Base-by-base conservation (phyloP, 2,888 invertebrate species). In the Rhingia rostrata region DNA sequence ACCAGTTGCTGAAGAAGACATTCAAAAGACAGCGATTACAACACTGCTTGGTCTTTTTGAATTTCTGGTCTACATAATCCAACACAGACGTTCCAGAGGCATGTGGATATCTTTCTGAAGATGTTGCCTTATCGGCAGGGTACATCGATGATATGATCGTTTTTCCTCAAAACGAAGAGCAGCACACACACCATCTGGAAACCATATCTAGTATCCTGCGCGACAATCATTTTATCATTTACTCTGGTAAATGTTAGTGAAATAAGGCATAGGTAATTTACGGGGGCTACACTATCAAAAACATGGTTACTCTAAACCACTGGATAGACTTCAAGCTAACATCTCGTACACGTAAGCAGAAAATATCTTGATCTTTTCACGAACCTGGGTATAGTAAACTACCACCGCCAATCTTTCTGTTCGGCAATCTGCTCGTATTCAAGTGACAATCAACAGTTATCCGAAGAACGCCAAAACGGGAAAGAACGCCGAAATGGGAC, bases 31-130 rank as follows among this genome's bases (percentile, higher is more conserved):
- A 4, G 37, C 37, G 4, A 7, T 54, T 4, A 54, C 37, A 1
- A 54, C 35, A 22, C 54, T 37, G 0, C 22, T 47, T 22, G 47
- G 47, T 1, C 47, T 47, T 3, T 47, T 33, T 3, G 32, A 53
- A 53, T 32, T 53, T 22, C 30, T n/a, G 51, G 51, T 32, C 51
- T 51, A n/a, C 58, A 39, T 10, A 58, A 58, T 41, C 41, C n/a
- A 39, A n/a, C 58, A 10, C 54, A 54, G 54, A 54, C 54, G 37
- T 54, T 54, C 3, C 37, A 54, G 14, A n/a, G 54, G 22, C 14
- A 37, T 4, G 22, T 54, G 37, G 54, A 54, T 5, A 22, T n/a
- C 9, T n/a, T 51, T 33, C 33, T 51, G 51, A 51, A 6, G 33
- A 51, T 12, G 12, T 51, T 30, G 3, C 32, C 3, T 37, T 54